Evolutionary conservation across 2,113 vertebrate species (phyloP).

Genomic region (Podilymbus podiceps): DNA sequence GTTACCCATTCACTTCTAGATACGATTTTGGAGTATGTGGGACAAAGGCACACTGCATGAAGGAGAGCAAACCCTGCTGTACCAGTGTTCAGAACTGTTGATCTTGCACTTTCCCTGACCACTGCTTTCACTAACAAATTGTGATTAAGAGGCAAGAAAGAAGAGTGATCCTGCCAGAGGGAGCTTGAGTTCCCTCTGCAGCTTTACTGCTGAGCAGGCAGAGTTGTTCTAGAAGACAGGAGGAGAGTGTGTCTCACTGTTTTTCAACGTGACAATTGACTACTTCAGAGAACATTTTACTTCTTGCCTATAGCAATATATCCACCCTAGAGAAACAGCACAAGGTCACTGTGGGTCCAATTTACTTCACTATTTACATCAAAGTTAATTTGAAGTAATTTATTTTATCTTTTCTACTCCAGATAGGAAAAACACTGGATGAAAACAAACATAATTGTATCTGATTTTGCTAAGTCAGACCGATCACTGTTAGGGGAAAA

Average conservation of each 20-base stretch:
- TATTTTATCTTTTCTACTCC: background rate
- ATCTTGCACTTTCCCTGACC: constrained; percentile 25
- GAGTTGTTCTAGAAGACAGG: background rate
- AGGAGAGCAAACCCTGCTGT: background rate
- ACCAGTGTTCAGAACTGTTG: background rate
- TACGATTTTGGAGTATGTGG: background rate
- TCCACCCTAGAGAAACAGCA: background rate
- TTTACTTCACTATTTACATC: background rate
- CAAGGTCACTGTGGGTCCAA: background rate
- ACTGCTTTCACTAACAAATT: constrained; percentile 52
- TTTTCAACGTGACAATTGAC: background rate
- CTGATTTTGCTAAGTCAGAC: background rate
- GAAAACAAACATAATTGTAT: background rate
- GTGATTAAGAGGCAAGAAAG: constrained; percentile 20
- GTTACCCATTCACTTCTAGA: background rate
- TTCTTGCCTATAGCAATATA: background rate
- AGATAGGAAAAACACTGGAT: background rate
- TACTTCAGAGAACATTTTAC: background rate
- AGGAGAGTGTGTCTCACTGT: background rate
- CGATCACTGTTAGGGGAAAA: background rate
- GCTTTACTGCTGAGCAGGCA: constrained; percentile 2
- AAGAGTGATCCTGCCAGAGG: background rate
- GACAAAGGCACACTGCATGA: background rate
- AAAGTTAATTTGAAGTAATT: background rate
- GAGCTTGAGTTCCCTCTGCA: background rate